A percentile compares a stretch with the other conserved stretches of the same genome.
These are phyloP conservation scores for Sminthurinus signatus DNA, from an alignment of 1,140 invertebrate species.

Conservation along the genomic window DNA sequence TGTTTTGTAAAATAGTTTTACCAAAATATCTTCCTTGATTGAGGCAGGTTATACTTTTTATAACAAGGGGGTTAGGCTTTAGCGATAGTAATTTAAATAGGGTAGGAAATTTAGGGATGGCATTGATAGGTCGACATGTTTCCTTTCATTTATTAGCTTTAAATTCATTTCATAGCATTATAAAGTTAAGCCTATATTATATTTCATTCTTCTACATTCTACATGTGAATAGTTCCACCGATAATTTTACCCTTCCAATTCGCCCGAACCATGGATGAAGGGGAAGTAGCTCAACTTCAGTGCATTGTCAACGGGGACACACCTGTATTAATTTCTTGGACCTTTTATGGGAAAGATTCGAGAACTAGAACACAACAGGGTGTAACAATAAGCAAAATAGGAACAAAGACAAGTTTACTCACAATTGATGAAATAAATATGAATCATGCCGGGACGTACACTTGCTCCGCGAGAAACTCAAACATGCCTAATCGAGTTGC, in stretches of 20 bases:
- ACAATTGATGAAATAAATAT: constrained; percentile 67
- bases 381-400: constrained; percentile 51
- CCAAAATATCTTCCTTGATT: too few species aligned
- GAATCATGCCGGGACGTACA: constrained; percentile 56
- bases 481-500: too few species aligned
- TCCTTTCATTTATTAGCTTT: neutral
- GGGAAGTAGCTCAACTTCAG: constrained; percentile 37
- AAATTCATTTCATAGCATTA: neutral
- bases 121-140: too few species aligned
- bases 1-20: too few species aligned
- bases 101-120: too few species aligned
- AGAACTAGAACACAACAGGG: constrained; percentile 40
- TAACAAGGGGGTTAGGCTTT: too few species aligned
- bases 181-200: neutral
- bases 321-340: constrained; percentile 47
- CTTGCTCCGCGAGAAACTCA: constrained; percentile 32
- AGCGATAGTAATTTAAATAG: too few species aligned
- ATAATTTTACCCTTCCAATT: constrained; percentile 67
- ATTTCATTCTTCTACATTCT: too few species aligned
- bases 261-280: constrained; percentile 54
- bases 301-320: constrained; percentile 46
- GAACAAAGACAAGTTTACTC: constrained; percentile 51
- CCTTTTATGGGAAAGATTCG: constrained; percentile 22
- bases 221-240: constrained; percentile 62
- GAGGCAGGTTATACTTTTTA: too few species aligned